Evolutionary conservation across 1,140 invertebrate species (phyloP), one percentile per base, ranked within the genome.

Genomic region (Drosophila novamexicana): DNA sequence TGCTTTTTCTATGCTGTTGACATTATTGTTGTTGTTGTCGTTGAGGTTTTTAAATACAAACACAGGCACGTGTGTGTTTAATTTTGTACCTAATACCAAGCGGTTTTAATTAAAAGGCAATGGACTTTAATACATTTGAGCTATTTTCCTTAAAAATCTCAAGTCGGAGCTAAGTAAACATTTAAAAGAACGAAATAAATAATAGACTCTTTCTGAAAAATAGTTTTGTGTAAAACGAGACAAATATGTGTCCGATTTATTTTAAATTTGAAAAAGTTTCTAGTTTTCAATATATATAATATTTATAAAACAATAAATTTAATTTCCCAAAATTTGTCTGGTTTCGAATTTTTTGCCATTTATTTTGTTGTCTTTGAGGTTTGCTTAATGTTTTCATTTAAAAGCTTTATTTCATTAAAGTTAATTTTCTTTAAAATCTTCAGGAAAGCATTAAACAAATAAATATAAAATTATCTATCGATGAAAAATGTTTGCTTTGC

Each of bases 281-380:
- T 0, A 29, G 0, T 29, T 29, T 5, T 14, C 14, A 14, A 14
- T 14, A 14, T 14, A 14, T 14, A 14, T 5, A 0, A 0, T 29
- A 29, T 29, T 5, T 29, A 29, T 29, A 5, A 4, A 5, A 29
- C 3, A 29, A 29, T 29, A 86, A 80, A 79, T 88, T 65, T 47
- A 63, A 66, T 78, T 88, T 88, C 77, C 80, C 68, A 84, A 89
- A 89, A 83, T 57, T 84, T 29, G 72, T 79, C 71, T 75, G 54
- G 47, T 59, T 65, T 58, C 52, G 73, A 59, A 3, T 22, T 22
- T 2, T 22, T 22, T 2, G 22, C 22, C 22, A 3, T 22, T 22
- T 18, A 18, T 18, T 22, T 22, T 73, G 40, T 74, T 68, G 45
- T 68, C 67, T 68, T 71, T 59, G 53, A 47, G 18, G 22, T 22